Conservation (phyloP, 2,888 invertebrate genomes). For the Rhingia rostrata region DNA sequence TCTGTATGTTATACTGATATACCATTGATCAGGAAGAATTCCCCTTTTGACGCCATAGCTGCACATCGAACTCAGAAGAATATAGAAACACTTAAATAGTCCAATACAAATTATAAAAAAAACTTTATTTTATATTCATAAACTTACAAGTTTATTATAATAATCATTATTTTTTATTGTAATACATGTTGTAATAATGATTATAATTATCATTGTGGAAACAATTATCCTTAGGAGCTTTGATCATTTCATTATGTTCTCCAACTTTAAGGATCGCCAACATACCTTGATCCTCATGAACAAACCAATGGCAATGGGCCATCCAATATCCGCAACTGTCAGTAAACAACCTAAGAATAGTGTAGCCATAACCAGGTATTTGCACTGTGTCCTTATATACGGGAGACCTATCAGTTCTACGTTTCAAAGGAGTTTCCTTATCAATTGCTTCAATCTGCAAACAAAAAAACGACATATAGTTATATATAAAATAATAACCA, state of each 20-base stretch:
- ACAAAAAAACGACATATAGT: background rate
- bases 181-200: background rate
- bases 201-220: background rate
- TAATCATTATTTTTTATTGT: background rate
- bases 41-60: too few relatives aligned
- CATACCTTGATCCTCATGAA: constrained; percentile 81
- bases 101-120: too few relatives aligned
- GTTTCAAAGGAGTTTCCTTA: constrained; percentile 76
- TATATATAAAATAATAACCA: background rate
- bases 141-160: background rate
- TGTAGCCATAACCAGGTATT: constrained; percentile 80
- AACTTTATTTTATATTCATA: too few relatives aligned
- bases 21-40: too few relatives aligned
- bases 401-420: constrained; percentile 75
- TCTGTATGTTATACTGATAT: too few relatives aligned
- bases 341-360: constrained; percentile 79
- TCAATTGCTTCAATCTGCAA: constrained; percentile 79
- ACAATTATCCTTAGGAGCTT: constrained; percentile 81
- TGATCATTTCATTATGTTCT: constrained; percentile 79
- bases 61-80: too few relatives aligned
- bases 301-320: constrained; percentile 80
- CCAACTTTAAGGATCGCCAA: constrained; percentile 79
- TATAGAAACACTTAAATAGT: too few relatives aligned
- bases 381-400: constrained; percentile 79
- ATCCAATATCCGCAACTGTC: constrained; percentile 81